These are phyloP conservation scores for Tachystola acroxantha DNA, from an alignment of 2,888 invertebrate genomes.

Conservation along the genomic window DNA sequence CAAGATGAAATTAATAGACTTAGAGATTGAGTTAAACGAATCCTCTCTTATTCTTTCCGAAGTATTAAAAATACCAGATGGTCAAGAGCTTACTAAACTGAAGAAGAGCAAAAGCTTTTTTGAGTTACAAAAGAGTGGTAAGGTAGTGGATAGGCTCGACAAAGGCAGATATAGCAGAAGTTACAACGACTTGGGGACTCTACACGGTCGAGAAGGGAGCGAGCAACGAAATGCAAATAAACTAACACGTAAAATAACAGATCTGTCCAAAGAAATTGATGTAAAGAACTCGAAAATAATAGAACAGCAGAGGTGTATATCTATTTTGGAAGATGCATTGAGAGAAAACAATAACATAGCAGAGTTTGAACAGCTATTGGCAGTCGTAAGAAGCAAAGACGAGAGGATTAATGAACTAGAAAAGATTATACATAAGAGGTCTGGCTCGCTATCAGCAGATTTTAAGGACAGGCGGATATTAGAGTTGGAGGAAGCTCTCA, in stretches of 20 bases:
- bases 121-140: conserved; percentile 76
- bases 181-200: conserved; percentile 54
- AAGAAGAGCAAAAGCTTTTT: conserved; percentile 68
- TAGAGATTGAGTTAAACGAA: conserved; percentile 74
- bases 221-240: conserved; percentile 47
- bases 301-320: conserved; percentile 74
- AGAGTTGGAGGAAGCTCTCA: conserved; percentile 88
- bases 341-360: conserved; percentile 77
- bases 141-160: conserved; percentile 77
- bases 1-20: conserved; percentile 67
- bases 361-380: conserved; percentile 77
- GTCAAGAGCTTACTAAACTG: conserved; percentile 48
- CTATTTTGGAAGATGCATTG: conserved; percentile 72
- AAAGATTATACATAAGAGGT: conserved; percentile 78
- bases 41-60: conserved; percentile 73
- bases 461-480: conserved; percentile 79
- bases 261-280: conserved; percentile 63
- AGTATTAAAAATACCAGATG: conserved; percentile 64
- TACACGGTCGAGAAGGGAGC: conserved; percentile 36
- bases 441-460: conserved; percentile 45
- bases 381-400: conserved; percentile 78
- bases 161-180: conserved; percentile 69
- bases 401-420: conserved; percentile 88
- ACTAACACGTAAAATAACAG: conserved; percentile 57
- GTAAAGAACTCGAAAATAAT: conserved; percentile 74